Base-by-base conservation (phyloP, 2,113 vertebrate species). In the Scartelaos histophorus region DNA sequence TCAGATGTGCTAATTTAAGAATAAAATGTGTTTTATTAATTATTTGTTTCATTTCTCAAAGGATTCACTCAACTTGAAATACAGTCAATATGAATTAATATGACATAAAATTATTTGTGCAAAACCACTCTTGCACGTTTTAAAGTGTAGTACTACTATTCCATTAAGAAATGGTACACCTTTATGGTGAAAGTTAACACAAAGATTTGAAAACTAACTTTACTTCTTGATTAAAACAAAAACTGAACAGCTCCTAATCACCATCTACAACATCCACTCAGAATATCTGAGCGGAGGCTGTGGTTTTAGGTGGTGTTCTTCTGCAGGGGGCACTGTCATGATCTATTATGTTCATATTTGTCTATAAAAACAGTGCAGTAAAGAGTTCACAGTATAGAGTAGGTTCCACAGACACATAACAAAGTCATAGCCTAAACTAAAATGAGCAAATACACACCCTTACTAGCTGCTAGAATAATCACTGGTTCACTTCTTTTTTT, bases 1-100 rank as follows among this genome's bases (percentile, higher is more conserved):
- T 93, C 93, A 92, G 93, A 89, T 11, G 81, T 87, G 79, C 66
- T 86, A 92, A 91, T 93, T 93, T 90, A 93, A 53, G 49, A 53
- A 53, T 53, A 53, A 53, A 53, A 53, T 19, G 49, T 53, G 19
- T n/a, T 53, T 19, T 53, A 53, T 19, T 53, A n/a, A 10, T 7
- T 43, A 10, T 43, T 43, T 43, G 38, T 43, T 43, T 43, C 6
- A 43, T 43, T 43, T 43, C 38, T 43, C 38, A 43, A 9, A 10
- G 38, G 10, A 11, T 43, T 43, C 35, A 38, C 3, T n/a, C 29
- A 29, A 29, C 29, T 29, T 29, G 29, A n/a, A n/a, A n/a, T n/a
- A n/a, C n/a, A n/a, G n/a, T n/a, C n/a, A n/a, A n/a, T n/a, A n/a
- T n/a, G n/a, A n/a, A n/a, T n/a, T n/a, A n/a, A n/a, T n/a, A n/a